Evolutionary conservation across 1,140 invertebrate species (phyloP), one percentile per base, ranked within the genome.

Genomic region (Panulirus ornatus): DNA sequence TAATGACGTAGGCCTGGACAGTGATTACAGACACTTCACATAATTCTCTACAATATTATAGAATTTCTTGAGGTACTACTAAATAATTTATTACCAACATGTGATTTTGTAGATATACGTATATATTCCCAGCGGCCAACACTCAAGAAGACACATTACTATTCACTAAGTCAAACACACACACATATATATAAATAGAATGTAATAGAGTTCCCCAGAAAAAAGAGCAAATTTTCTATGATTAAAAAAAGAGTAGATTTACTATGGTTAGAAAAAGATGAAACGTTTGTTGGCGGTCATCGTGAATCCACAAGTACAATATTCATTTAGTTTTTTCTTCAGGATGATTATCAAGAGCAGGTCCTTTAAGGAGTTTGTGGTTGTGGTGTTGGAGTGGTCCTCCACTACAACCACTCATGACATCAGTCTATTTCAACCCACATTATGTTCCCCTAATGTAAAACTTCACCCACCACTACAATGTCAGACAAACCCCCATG

Each of bases 301-400:
- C 38, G 40, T 81, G 76, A 81, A 79, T 81, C 76, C 85, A 88
- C 85, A 79, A 42, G 63, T 79, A 76, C 38, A 73, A 88, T 34
- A 88, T 51, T 70, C 81, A 78, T 88, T n/a, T n/a, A n/a, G n/a
- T n/a, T n/a, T n/a, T n/a, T n/a, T n/a, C n/a, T n/a, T n/a, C n/a
- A n/a, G 54, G 42, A 66, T 88, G 85, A 88, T 88, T 88, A 88
- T 88, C 85, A 88, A 58, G 42, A 88, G 85, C 85, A 88, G n/a
- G 81, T 79, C 75, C 44, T 63, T 51, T 79, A 63, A 84, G 9
- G 34, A n/a, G n/a, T n/a, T n/a, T n/a, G n/a, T n/a, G n/a, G n/a
- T n/a, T n/a, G n/a, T n/a, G 76, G 76, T 44, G 19, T 11, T 36
- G 40, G 76, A 47, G 76, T 34, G 42, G 6, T 66, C n/a, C n/a